Evolutionary conservation across 2,797 vertebrate species (phyloP).

Genomic region (Rhincodon typus): DNA sequence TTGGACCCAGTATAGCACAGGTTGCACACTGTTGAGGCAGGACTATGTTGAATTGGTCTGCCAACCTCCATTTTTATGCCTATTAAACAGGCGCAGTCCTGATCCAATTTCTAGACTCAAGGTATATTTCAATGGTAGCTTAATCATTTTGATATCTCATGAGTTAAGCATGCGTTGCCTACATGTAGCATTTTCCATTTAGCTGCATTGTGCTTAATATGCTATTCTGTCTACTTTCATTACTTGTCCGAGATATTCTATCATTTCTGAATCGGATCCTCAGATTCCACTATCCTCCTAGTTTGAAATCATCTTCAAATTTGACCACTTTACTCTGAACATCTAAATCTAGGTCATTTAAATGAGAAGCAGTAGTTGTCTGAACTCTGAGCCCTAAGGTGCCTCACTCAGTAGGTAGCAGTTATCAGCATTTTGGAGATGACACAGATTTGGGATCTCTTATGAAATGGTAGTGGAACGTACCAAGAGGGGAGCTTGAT

Average conservation of each 20-base stretch:
- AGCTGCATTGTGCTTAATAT: not conserved
- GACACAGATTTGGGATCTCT: no score
- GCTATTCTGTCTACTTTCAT: not conserved
- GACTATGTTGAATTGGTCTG: not conserved
- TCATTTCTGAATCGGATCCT: not conserved
- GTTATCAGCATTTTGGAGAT: no score
- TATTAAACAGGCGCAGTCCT: not conserved
- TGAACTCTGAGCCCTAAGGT: not conserved
- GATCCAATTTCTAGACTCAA: not conserved
- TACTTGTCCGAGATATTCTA: not conserved
- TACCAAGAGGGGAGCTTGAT: no score
- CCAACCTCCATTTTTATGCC: not conserved
- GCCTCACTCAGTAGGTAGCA: not conserved
- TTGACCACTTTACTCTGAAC: not conserved
- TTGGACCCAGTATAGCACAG: not conserved
- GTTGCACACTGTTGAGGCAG: not conserved
- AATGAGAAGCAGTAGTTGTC: not conserved
- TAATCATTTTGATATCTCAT: not conserved
- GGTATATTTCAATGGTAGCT: not conserved
- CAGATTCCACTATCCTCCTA: not conserved
- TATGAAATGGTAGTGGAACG: no score
- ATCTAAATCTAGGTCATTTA: not conserved
- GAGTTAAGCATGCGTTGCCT: not conserved
- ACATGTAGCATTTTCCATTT: not conserved
- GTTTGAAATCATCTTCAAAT: not conserved